These are phyloP conservation scores for Fregetta grallaria DNA, from an alignment of 2,113 vertebrate genomes.

Conservation along the genomic window DNA sequence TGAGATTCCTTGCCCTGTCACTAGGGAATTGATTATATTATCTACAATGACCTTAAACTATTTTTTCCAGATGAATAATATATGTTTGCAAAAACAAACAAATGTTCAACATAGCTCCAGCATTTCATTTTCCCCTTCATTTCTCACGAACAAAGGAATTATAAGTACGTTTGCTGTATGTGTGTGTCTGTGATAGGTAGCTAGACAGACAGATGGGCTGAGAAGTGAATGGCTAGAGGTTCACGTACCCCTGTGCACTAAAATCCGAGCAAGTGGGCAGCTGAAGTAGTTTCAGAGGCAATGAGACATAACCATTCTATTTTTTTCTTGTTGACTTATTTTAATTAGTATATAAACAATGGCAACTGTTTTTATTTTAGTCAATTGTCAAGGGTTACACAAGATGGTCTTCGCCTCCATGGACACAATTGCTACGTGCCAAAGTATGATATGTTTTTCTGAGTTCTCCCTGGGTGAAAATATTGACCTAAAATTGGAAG, in stretches of 20 bases:
- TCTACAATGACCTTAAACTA: not conserved
- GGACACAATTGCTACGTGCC: not conserved
- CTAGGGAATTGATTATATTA: not conserved
- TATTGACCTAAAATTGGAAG: conserved; percentile 55
- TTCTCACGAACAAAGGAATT: not conserved
- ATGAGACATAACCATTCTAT: not conserved
- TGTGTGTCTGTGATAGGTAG: not conserved
- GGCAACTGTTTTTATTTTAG: not conserved
- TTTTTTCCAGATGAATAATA: not conserved
- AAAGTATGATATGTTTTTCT: not conserved
- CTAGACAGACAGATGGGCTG: not conserved
- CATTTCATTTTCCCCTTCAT: not conserved
- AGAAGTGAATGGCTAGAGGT: not conserved
- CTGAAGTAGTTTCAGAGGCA: not conserved
- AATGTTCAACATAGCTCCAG: not conserved
- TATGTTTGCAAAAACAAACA: not conserved
- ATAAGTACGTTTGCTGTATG: not conserved
- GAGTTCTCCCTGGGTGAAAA: conserved; percentile 40
- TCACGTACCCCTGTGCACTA: not conserved
- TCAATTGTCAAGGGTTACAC: not conserved
- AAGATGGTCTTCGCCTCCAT: not conserved
- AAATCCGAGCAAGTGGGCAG: not conserved
- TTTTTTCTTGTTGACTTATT: not conserved
- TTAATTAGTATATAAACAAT: not conserved
- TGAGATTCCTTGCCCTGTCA: not conserved